These are phyloP conservation scores for Entomyzon cyanotis DNA, from an alignment of 2,113 vertebrate genomes.

Conservation along the genomic window DNA sequence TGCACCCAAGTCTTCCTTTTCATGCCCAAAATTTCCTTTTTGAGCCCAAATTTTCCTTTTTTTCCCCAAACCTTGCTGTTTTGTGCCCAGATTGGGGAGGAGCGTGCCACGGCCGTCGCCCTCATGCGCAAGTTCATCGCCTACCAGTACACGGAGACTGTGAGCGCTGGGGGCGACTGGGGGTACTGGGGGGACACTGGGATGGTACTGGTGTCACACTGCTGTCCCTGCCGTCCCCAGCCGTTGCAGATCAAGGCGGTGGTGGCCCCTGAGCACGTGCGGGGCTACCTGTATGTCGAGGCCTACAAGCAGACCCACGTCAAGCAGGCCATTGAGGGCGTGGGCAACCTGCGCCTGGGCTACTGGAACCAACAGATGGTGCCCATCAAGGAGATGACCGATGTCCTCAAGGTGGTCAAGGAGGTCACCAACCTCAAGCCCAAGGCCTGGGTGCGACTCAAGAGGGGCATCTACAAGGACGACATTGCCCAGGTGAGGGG, in stretches of 20 bases:
- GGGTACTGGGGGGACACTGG: not conserved
- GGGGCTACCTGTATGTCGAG: conserved; percentile 95
- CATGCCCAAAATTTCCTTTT: too few species aligned
- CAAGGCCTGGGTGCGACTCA: conserved; percentile 95
- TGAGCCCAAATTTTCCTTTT: not conserved
- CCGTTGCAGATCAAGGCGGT: conserved; percentile 95
- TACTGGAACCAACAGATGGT: conserved; percentile 99
- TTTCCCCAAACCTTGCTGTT: too few species aligned
- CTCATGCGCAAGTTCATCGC: conserved; percentile 97
- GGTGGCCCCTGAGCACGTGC: conserved; percentile 91
- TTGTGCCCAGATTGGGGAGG: conserved; percentile 86
- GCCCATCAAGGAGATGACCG: conserved; percentile 97
- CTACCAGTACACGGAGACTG: conserved; percentile 94
- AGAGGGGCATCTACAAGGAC: conserved; percentile 93
- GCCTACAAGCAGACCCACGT: conserved; percentile 97
- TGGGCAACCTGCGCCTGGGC: conserved; percentile 93
- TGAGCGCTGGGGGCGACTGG: conserved; percentile 19
- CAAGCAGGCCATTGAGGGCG: conserved; percentile 93
- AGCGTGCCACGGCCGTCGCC: conserved; percentile 89
- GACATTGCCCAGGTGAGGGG: conserved; percentile 87
- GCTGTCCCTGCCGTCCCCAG: conserved; percentile 35
- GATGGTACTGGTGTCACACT: not conserved
- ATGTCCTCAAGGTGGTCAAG: conserved; percentile 95
- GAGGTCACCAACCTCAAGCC: conserved; percentile 97
- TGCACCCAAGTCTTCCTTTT: not conserved